Evolutionary conservation across 2,113 vertebrate genomes (phyloP).

Genomic region (Pachycephala philippinensis): DNA sequence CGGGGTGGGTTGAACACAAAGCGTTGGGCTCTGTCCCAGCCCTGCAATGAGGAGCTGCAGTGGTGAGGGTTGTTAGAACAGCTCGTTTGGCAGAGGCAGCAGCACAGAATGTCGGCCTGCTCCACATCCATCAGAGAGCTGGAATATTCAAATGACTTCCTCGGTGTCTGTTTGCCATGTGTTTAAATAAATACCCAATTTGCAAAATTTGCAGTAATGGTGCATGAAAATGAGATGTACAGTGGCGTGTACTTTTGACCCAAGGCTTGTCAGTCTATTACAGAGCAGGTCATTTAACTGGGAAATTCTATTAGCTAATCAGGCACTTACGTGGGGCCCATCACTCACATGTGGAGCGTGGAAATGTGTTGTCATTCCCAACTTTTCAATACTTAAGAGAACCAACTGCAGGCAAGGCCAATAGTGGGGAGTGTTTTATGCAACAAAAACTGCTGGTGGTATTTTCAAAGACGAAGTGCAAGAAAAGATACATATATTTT

Average conservation of each 20-base stretch:
- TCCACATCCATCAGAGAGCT: background rate
- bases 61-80: background rate
- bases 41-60: background rate
- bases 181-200: conserved; percentile 57
- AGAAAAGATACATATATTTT: background rate
- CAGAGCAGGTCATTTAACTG: background rate
- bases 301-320: conserved; percentile 2
- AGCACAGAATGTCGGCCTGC: background rate
- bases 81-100: conserved; percentile 4
- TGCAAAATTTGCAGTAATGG: conserved; percentile 27
- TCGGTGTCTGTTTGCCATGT: background rate
- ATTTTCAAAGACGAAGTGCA: background rate
- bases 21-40: background rate
- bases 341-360: background rate
- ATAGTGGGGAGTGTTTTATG: background rate
- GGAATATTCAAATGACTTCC: background rate
- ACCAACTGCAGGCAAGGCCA: background rate
- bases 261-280: conserved; percentile 8
- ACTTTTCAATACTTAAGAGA: background rate
- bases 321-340: background rate
- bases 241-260: conserved; percentile 1
- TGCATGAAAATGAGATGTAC: conserved; percentile 25
- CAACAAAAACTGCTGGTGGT: background rate
- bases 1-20: background rate
- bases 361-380: background rate